Base-by-base conservation (phyloP, 2,113 vertebrate genomes). In the Nicator chloris region DNA sequence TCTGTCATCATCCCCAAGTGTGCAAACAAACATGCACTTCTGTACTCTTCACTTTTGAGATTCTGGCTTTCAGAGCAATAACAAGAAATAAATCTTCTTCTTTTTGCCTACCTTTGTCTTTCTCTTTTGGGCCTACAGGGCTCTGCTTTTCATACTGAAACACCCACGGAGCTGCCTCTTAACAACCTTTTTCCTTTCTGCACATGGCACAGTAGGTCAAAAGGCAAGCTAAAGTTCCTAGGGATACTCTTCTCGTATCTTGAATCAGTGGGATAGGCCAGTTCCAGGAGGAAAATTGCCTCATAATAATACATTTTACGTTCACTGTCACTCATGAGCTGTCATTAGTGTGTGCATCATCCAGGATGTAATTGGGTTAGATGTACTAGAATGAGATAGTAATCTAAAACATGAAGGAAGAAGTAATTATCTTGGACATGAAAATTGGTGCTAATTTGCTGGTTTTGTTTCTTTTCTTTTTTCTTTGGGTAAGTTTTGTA, bases 371-470 rank as follows among this genome's bases (percentile, higher is more conserved):
- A 95, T 96, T 95, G 91, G 59, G 87, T 76, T 94, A 90, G 63
- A 77, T 80, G 84, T 97, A 84, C 84, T 91, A 90, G 79, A 95
- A 93, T 35, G 64, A 94, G 91, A 97, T 95, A 95, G 59, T 83
- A 16, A 95, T 95, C 93, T 95, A 47, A 93, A 86, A 87, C 95
- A 86, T 72, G 82, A 95, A 93, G 91, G 79, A 93, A 94, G 93
- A 79, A 85, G 75, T 69, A 92, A 92, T 97, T 95, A 93, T 56
- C 82, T 95, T 94, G 95, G 94, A 97, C 95, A 82, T 86, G 79
- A 95, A 96, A 95, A 94, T 92, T 91, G 92, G 92, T 93, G 75
- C 82, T 97, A 94, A 96, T 96, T 96, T 96, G 70, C 87, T 90
- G 47, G 37, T 66, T 96, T 94, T 95, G 66, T 95, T 96, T 88